Evolutionary conservation across 2,797 vertebrate genomes (phyloP).

Genomic region (Sebastes nivosus): DNA sequence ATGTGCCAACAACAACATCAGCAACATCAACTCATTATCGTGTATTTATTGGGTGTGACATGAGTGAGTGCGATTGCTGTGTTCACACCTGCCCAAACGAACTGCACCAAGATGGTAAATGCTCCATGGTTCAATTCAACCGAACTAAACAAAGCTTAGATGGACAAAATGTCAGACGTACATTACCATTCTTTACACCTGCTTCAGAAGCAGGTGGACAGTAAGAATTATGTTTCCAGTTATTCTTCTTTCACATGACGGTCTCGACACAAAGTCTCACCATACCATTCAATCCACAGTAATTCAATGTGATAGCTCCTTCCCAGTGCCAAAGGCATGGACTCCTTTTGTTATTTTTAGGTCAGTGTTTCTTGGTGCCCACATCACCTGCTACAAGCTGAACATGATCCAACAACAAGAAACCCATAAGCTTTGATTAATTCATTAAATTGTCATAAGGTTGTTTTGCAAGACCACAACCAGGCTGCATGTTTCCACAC

Average conservation of each 20-base stretch:
- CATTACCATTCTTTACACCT: background rate
- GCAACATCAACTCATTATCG: no score
- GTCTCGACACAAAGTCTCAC: background rate
- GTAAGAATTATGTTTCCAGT: slow-evolving; percentile 11
- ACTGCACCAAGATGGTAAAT: no score
- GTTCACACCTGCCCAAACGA: no score
- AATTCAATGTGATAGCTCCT: slow-evolving; percentile 21
- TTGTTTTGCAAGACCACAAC: slow-evolving; percentile 53
- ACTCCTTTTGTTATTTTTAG: slow-evolving; percentile 48
- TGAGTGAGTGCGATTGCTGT: no score
- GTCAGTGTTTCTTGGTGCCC: slow-evolving; percentile 30
- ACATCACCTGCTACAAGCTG: slow-evolving; percentile 34
- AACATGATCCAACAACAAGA: slow-evolving; percentile 53
- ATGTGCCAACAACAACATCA: no score
- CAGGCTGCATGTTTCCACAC: slow-evolving; percentile 4
- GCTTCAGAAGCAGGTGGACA: background rate
- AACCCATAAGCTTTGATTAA: slow-evolving; percentile 57
- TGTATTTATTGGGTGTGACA: no score
- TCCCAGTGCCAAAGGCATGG: slow-evolving; percentile 6
- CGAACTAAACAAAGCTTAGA: background rate
- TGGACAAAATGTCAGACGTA: background rate
- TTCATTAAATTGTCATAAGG: slow-evolving; percentile 67
- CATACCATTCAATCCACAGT: slow-evolving; percentile 10
- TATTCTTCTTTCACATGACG: background rate
- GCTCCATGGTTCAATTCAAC: no score